Base-by-base conservation (phyloP, 1,140 invertebrate species). In the Ips typographus region DNA sequence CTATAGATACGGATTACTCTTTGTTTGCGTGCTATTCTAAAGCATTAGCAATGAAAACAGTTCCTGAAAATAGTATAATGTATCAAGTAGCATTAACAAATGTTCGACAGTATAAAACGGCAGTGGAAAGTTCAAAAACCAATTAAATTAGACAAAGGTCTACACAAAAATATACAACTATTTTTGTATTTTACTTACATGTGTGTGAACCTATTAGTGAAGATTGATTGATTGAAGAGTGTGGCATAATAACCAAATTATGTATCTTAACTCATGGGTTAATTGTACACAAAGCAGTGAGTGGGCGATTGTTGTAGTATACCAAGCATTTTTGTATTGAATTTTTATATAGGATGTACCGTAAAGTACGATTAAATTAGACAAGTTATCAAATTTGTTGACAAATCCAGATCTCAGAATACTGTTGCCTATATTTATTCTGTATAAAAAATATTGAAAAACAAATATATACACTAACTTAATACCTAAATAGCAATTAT, bases 21-120 rank as follows among this genome's bases (percentile, higher is more conserved):
- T 75, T 91, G 22, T 81, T 91, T 2, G 85, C 86, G 68, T 86
- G 83, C 39, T 92, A 91, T 72, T 80, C 84, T 8, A 85, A 83
- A 68, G 85, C 87, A 2, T 70, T 91, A 5, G 7, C 4, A n/a
- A 41, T 42, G 38, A 36, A 42, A 44, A 39, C 55, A 22, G 56
- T 70, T 1, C 43, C 43, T 5, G 22, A 52, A 6, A 59, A 56
- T 41, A 59, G 43, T 40, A 52, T 70, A 42, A 58, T 70, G 53
- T 53, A 65, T 41, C 5, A 52, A 8, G 41, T 70, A n/a, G 68
- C 68, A 22, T 44, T 6, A 7, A 40, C 39, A 36, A 68, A 55
- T 58, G 49, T 38, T 7, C 37, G 52, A 36, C 8, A 55, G 6
- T 55, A 36, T 36, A 55, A 55, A 38, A 37, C 2, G 37, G 37